Evolutionary conservation across 2,797 vertebrate genomes (phyloP).

Genomic region (Malurus splendens): DNA sequence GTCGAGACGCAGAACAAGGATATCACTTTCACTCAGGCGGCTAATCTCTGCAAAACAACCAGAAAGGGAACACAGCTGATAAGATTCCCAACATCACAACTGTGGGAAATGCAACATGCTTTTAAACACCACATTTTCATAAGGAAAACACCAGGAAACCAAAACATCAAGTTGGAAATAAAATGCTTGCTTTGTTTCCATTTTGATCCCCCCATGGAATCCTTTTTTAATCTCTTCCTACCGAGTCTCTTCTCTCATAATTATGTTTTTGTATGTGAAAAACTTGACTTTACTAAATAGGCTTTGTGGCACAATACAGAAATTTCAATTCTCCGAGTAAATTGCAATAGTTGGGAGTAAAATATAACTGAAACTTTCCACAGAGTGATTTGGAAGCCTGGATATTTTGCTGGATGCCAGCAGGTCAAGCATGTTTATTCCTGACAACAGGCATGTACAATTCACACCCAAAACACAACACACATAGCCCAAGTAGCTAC

Average conservation of each 20-base stretch:
- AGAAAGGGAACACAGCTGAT: not conserved
- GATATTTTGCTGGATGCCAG: not conserved
- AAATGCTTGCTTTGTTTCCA: not conserved
- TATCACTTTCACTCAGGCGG: constrained; percentile 78
- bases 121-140: not conserved
- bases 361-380: not conserved
- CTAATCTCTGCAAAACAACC: constrained; percentile 75
- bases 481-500: accelerated
- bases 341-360: not conserved
- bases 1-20: constrained; percentile 89
- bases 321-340: not conserved
- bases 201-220: not conserved
- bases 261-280: not conserved
- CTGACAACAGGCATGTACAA: not conserved
- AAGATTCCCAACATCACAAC: not conserved
- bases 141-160: not conserved
- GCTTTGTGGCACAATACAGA: not conserved
- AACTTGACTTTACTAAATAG: not conserved
- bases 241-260: not conserved
- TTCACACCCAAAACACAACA: not conserved
- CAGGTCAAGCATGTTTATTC: not conserved
- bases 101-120: not conserved
- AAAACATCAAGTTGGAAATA: not conserved
- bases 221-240: not conserved
- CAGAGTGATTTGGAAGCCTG: not conserved